A percentile compares a stretch with the other conserved stretches of the same genome.
Evolutionary conservation across 2,113 vertebrate species (phyloP).

Genomic region (Geococcyx californianus): DNA sequence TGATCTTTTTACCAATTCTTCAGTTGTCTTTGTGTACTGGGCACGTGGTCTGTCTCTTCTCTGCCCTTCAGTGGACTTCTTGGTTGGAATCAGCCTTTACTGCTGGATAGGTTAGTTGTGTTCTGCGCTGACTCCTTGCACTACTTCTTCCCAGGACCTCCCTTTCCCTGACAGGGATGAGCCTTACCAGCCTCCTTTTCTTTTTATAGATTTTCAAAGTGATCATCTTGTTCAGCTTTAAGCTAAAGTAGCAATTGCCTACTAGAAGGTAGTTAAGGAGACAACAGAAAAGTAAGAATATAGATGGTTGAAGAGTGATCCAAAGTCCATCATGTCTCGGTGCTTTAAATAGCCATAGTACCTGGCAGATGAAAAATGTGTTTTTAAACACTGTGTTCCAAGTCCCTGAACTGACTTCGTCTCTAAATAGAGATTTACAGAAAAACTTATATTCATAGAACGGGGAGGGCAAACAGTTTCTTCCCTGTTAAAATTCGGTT

Average conservation of each 20-base stretch:
- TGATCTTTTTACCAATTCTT: not conserved
- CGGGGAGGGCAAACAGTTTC: not conserved
- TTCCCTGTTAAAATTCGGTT: not conserved
- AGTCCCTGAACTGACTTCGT: not conserved
- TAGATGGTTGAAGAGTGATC: not conserved
- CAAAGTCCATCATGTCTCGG: not conserved
- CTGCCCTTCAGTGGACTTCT: not conserved
- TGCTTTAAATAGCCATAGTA: constrained; percentile 33
- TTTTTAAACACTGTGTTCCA: constrained; percentile 32
- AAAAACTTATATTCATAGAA: not conserved
- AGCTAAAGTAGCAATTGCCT: not conserved
- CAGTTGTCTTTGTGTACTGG: not conserved
- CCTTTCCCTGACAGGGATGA: not conserved
- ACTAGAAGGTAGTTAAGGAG: not conserved
- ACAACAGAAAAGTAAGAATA: not conserved
- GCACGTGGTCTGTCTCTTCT: not conserved
- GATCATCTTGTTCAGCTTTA: not conserved
- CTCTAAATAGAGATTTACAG: not conserved
- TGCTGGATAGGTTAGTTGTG: not conserved
- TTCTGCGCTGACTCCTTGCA: not conserved
- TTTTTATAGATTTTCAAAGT: not conserved
- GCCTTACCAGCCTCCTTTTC: not conserved
- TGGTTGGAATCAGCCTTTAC: not conserved
- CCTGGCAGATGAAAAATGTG: constrained; percentile 3
- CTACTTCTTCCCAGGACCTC: not conserved